phyloP scores from a whole-genome alignment of 2,888 invertebrate species.

The Dasysyrphus tricinctus region DNA sequence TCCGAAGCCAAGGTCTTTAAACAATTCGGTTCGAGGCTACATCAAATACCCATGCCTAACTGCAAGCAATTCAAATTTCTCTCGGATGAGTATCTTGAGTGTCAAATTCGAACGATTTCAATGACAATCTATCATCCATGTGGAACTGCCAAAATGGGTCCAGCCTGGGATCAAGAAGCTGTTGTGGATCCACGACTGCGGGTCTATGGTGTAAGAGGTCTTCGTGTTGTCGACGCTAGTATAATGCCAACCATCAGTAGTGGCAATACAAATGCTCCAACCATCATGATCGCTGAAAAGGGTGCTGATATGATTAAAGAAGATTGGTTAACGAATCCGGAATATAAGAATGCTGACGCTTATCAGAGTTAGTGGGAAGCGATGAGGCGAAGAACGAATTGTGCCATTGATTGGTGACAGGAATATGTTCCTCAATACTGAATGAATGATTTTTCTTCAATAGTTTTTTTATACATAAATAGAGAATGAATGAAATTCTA shows the following conservation, averaged over 20 bases:
- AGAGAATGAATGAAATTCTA: constrained; percentile 39
- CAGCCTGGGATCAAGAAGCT: constrained; percentile 89
- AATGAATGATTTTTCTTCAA: constrained; percentile 44
- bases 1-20: constrained; percentile 91
- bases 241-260: constrained; percentile 95
- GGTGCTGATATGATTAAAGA: constrained; percentile 93
- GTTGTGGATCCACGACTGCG: constrained; percentile 92
- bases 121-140: constrained; percentile 96
- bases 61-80: constrained; percentile 89
- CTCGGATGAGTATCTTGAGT: constrained; percentile 93
- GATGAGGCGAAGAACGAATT: background rate
- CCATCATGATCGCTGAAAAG: constrained; percentile 96
- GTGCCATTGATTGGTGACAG: constrained; percentile 50
- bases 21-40: constrained; percentile 91
- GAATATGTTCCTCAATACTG: constrained; percentile 52
- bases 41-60: constrained; percentile 90
- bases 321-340: constrained; percentile 88
- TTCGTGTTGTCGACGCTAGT: constrained; percentile 93
- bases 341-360: constrained; percentile 77
- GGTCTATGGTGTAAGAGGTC: constrained; percentile 90
- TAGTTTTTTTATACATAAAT: constrained; percentile 41
- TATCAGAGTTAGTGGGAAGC: constrained; percentile 46
- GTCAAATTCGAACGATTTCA: constrained; percentile 92
- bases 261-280: constrained; percentile 95
- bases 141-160: constrained; percentile 95